phyloP scores from a whole-genome alignment of 92 coral and sea anemone species.

The Hydrozoanthus gracilis region DNA sequence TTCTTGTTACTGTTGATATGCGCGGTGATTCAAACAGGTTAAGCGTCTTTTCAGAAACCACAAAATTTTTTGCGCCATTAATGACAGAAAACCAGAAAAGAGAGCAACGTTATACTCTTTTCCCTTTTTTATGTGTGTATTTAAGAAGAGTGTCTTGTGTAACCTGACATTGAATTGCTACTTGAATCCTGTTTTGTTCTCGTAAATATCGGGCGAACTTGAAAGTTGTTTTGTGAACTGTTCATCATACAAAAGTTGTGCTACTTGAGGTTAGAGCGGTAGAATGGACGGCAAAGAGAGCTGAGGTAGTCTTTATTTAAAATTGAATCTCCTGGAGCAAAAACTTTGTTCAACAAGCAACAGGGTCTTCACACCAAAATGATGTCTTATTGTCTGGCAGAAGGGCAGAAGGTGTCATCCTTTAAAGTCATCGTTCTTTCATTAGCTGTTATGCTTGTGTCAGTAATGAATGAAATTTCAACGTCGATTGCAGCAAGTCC shows the following conservation, averaged over 20 bases:
- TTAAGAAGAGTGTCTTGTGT: background rate
- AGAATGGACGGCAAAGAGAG: background rate
- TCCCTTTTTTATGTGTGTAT: background rate
- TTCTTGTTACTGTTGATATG: background rate
- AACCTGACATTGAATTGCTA: background rate
- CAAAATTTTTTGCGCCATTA: slow-evolving; percentile 16
- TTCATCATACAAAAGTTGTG: background rate
- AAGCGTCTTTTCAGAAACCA: slow-evolving; percentile 5
- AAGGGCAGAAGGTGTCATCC: background rate
- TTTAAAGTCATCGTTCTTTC: background rate
- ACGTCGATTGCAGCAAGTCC: background rate
- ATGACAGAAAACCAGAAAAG: background rate
- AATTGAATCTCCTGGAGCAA: background rate
- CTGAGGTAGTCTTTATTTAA: background rate
- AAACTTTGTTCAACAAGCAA: background rate
- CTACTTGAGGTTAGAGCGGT: background rate
- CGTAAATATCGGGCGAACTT: background rate
- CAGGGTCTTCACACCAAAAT: background rate
- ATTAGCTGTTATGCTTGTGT: background rate
- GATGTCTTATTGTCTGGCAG: background rate
- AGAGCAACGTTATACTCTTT: background rate
- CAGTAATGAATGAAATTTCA: background rate
- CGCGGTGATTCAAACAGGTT: background rate
- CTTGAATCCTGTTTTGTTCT: background rate
- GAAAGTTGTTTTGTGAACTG: background rate